These are phyloP conservation scores for Pterocles gutturalis DNA, from an alignment of 2,113 vertebrate genomes.

Conservation along the genomic window DNA sequence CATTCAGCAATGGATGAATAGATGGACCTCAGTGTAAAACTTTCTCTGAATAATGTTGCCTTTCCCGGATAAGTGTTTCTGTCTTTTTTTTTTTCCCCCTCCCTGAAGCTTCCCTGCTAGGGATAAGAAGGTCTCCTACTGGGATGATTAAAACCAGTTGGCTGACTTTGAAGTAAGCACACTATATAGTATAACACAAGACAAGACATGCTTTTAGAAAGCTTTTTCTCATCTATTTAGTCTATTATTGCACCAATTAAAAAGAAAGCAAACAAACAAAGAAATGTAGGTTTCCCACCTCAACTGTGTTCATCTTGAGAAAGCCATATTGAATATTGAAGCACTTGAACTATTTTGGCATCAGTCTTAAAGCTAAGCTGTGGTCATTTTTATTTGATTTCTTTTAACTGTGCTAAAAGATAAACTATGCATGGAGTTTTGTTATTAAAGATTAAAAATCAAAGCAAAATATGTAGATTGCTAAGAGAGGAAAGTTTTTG, in stretches of 20 bases:
- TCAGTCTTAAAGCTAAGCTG: background rate
- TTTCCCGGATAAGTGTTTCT: background rate
- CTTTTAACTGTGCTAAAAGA: background rate
- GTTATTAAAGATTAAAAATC: background rate
- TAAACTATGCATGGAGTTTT: background rate
- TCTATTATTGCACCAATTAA: background rate
- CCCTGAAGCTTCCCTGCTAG: background rate
- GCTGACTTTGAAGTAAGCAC: background rate
- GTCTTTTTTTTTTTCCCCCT: too few relatives aligned
- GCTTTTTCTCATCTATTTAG: background rate
- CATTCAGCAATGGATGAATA: background rate
- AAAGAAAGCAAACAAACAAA: background rate
- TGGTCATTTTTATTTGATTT: background rate
- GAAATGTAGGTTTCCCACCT: background rate
- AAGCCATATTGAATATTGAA: background rate
- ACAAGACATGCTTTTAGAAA: background rate
- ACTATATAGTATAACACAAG: background rate
- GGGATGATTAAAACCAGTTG: constrained; percentile 43
- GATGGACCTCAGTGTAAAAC: background rate
- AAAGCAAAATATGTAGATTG: background rate
- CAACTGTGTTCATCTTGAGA: background rate
- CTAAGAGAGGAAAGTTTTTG: background rate
- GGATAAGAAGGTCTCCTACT: background rate
- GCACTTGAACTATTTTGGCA: background rate
- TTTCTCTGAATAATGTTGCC: background rate